These are phyloP conservation scores for Agapostemon virescens DNA, from an alignment of 2,888 invertebrate genomes.

Conservation along the genomic window DNA sequence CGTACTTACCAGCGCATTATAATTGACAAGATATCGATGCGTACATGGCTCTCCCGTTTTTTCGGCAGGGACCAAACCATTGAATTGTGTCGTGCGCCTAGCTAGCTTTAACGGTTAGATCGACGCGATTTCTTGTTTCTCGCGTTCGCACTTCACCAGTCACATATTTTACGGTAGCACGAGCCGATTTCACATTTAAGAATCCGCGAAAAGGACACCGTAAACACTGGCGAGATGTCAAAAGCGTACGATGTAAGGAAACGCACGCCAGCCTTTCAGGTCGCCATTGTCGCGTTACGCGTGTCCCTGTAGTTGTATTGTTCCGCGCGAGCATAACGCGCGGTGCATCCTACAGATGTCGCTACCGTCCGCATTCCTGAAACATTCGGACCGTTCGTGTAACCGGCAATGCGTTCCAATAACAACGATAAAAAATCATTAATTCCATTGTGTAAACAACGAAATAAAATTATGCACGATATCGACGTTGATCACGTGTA, in stretches of 20 bases:
- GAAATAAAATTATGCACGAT: too few species aligned
- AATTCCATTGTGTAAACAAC: too few species aligned
- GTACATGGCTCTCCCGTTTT: conserved; percentile 68
- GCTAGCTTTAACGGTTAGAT: conserved; percentile 48
- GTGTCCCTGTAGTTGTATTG: conserved; percentile 69
- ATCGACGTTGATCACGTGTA: too few species aligned
- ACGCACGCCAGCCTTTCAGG: conserved; percentile 74
- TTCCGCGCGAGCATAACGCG: conserved; percentile 35
- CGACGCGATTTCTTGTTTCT: conserved; percentile 50
- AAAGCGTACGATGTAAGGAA: conserved; percentile 65
- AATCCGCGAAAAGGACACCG: conserved; percentile 38
- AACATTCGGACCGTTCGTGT: not conserved
- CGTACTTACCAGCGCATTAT: conserved; percentile 71
- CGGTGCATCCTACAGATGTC: conserved; percentile 63
- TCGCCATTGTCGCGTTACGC: conserved; percentile 77
- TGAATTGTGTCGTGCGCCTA: conserved; percentile 65
- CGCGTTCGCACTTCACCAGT: conserved; percentile 37
- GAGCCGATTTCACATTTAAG: conserved; percentile 54
- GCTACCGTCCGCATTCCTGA: conserved; percentile 46
- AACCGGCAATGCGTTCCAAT: too few species aligned
- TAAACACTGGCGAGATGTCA: conserved; percentile 63
- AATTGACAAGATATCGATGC: conserved; percentile 57
- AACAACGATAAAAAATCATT: too few species aligned
- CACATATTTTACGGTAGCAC: conserved; percentile 66
- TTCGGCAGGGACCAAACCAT: conserved; percentile 68